These are phyloP conservation scores for Sisor rabdophorus DNA, from an alignment of 2,113 vertebrate genomes.

Conservation along the genomic window DNA sequence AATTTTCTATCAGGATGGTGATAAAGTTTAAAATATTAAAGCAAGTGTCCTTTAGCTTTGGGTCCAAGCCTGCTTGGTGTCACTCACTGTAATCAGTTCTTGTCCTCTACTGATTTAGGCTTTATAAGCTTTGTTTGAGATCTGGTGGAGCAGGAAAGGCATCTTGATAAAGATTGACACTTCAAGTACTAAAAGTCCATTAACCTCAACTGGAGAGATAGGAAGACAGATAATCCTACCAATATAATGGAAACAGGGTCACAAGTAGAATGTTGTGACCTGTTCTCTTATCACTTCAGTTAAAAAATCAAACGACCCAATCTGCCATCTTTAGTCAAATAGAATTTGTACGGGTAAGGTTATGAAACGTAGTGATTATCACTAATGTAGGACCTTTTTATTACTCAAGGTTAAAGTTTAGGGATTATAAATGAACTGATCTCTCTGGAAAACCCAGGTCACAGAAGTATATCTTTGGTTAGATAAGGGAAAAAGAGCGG, in stretches of 20 bases:
- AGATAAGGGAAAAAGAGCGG: slow-evolving; percentile 39
- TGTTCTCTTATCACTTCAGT: slow-evolving; percentile 34
- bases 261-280: slow-evolving; percentile 32
- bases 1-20: neutral
- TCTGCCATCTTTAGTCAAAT: slow-evolving; percentile 8
- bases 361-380: neutral
- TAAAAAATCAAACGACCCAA: slow-evolving; percentile 18
- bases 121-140: slow-evolving; percentile 18
- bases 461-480: slow-evolving; percentile 32
- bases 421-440: neutral
- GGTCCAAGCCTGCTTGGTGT: slow-evolving; percentile 6
- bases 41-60: neutral
- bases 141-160: slow-evolving; percentile 2
- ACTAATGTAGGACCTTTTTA: neutral
- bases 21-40: slow-evolving; percentile 9
- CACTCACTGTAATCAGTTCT: slow-evolving; percentile 9
- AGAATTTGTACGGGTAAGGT: slow-evolving; percentile 22
- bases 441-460: neutral
- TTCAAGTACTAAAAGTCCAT: slow-evolving; percentile 40
- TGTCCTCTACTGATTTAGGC: slow-evolving; percentile 6
- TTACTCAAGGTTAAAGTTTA: neutral
- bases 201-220: slow-evolving; percentile 40
- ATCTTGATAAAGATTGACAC: slow-evolving; percentile 42
- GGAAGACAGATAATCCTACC: slow-evolving; percentile 15
- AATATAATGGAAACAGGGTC: slow-evolving; percentile 15